Evolutionary conservation across 2,888 invertebrate species (phyloP).

Genomic region (Argyresthia goedartella): DNA sequence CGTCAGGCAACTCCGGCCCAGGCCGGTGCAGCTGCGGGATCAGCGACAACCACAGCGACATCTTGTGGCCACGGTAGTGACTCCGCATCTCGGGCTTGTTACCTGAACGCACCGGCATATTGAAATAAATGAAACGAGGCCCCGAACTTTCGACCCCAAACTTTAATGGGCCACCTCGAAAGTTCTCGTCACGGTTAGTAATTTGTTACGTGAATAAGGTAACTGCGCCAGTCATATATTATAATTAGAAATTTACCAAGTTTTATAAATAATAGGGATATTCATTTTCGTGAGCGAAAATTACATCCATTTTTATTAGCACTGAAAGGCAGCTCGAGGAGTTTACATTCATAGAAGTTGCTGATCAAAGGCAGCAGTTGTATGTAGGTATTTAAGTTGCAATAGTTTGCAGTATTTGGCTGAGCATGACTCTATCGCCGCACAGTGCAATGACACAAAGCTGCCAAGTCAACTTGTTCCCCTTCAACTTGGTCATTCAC

Average conservation of each 20-base stretch:
- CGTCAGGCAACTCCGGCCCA: slow-evolving; percentile 79
- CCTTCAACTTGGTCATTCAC: no score
- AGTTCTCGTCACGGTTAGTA: slow-evolving; percentile 9
- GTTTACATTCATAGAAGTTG: no score
- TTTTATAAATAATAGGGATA: background rate
- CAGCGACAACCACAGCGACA: slow-evolving; percentile 92
- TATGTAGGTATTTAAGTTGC: no score
- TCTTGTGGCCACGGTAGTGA: slow-evolving; percentile 94
- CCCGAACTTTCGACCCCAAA: slow-evolving; percentile 25
- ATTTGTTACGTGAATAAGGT: slow-evolving; percentile 1
- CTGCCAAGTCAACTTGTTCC: no score
- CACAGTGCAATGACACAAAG: no score
- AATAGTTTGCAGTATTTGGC: no score
- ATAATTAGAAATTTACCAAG: background rate
- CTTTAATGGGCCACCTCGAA: slow-evolving; percentile 26
- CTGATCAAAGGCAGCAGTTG: no score
- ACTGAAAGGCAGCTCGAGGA: no score
- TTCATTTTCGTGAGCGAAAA: no score
- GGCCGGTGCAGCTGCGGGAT: slow-evolving; percentile 92
- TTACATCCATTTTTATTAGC: no score
- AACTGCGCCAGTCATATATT: background rate
- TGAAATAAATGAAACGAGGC: slow-evolving; percentile 34
- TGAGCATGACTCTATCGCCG: no score
- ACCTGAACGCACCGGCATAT: slow-evolving; percentile 51
- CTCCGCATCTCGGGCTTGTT: slow-evolving; percentile 83